These are phyloP conservation scores for Spea bombifrons DNA, from an alignment of 2,113 vertebrate species.

Conservation along the genomic window DNA sequence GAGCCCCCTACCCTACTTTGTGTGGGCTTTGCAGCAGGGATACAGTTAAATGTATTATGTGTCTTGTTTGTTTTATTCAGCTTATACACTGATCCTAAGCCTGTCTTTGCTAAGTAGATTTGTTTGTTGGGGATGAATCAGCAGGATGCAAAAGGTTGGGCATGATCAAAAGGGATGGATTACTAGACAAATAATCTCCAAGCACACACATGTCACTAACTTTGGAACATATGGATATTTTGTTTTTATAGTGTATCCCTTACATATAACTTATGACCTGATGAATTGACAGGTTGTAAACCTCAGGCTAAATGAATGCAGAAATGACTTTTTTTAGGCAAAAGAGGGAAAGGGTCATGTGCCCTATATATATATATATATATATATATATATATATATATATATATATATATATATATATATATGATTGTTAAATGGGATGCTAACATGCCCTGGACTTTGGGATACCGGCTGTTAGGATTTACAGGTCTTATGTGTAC, in stretches of 20 bases:
- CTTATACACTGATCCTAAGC: slow-evolving; percentile 16
- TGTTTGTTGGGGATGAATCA: slow-evolving; percentile 39
- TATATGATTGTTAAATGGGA: too few relatives aligned
- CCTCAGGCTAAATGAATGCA: slow-evolving; percentile 33
- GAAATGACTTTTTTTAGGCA: slow-evolving; percentile 14
- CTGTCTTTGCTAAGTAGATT: slow-evolving; percentile 35
- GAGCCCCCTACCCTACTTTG: neutral
- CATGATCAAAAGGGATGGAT: slow-evolving; percentile 41
- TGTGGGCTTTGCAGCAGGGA: slow-evolving; percentile 3
- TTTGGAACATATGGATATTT: slow-evolving; percentile 35
- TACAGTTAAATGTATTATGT: slow-evolving; percentile 2
- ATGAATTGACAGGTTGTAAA: slow-evolving; percentile 17
- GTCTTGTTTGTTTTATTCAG: slow-evolving; percentile 43
- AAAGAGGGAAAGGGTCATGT: neutral
- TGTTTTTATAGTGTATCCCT: slow-evolving; percentile 35
- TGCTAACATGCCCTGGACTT: too few relatives aligned
- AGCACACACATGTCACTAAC: slow-evolving; percentile 32
- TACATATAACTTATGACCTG: slow-evolving; percentile 44
- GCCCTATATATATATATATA: neutral
- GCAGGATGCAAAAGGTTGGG: slow-evolving; percentile 36
- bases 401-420: too few relatives aligned
- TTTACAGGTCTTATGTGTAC: too few relatives aligned
- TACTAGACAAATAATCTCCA: slow-evolving; percentile 36
- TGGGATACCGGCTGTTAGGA: too few relatives aligned
- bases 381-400: too few relatives aligned